Conservation (phyloP, 2,888 invertebrate genomes). For the Philereme vetulata region DNA sequence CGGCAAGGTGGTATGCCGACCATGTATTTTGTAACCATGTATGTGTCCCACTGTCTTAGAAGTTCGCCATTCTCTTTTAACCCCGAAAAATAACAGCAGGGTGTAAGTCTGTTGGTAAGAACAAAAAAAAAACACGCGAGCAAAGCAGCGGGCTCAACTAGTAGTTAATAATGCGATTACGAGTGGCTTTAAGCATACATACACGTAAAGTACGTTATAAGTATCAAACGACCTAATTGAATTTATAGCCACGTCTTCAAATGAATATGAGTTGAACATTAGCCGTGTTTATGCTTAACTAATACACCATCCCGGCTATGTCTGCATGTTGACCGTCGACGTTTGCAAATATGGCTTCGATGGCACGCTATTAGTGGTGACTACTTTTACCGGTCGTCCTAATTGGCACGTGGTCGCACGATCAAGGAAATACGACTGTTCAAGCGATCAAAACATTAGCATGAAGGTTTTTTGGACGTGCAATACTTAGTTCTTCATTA, state of each 20-base stretch:
- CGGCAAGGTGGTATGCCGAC: too few relatives aligned
- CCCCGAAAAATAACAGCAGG: too few relatives aligned
- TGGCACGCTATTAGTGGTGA: slow-evolving; percentile 29
- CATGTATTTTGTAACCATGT: too few relatives aligned
- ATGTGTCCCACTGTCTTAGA: too few relatives aligned
- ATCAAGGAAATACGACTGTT: slow-evolving; percentile 24
- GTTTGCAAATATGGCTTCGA: slow-evolving; percentile 26
- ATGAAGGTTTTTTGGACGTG: slow-evolving; percentile 12
- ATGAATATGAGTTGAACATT: slow-evolving; percentile 76
- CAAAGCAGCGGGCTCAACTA: too few relatives aligned
- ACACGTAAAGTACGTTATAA: slow-evolving; percentile 42
- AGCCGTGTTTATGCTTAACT: slow-evolving; percentile 49
- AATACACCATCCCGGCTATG: slow-evolving; percentile 18
- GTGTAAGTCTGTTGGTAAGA: too few relatives aligned
- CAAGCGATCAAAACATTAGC: slow-evolving; percentile 19
- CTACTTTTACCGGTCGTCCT: slow-evolving; percentile 24
- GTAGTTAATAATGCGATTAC: slow-evolving; percentile 57
- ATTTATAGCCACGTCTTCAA: slow-evolving; percentile 79
- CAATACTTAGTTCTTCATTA: slow-evolving; percentile 4
- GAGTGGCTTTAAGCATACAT: slow-evolving; percentile 47
- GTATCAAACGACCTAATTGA: slow-evolving; percentile 69
- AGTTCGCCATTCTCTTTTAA: too few relatives aligned
- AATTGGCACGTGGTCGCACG: slow-evolving; percentile 24
- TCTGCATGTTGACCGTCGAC: slow-evolving; percentile 17
- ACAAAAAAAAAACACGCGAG: too few relatives aligned